A percentile compares a stretch with the other conserved stretches of the same genome.
These are phyloP conservation scores for Catocala fraxini DNA, from an alignment of 2,888 invertebrate genomes.

Conservation along the genomic window DNA sequence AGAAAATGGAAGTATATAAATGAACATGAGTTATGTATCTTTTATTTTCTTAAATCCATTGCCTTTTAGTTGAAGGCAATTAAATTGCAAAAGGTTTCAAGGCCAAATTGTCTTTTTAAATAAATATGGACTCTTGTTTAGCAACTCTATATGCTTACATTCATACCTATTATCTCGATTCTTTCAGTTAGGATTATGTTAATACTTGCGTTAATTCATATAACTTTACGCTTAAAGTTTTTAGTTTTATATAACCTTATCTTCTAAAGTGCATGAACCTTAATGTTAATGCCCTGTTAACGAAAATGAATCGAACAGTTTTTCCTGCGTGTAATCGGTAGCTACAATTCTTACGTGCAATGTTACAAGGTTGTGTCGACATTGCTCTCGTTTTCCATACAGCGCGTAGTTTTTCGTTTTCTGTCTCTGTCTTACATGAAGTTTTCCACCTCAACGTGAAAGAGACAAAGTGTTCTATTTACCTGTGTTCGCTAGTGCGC, in stretches of 20 bases:
- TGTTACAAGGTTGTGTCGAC: constrained; percentile 50
- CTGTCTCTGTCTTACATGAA: constrained; percentile 48
- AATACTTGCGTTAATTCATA: neutral
- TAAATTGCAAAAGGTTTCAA: no score
- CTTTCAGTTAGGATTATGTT: neutral
- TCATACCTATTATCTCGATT: no score
- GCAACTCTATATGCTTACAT: no score
- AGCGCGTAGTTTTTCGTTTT: constrained; percentile 25
- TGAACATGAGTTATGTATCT: no score
- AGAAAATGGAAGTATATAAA: no score
- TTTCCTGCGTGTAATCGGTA: constrained; percentile 22
- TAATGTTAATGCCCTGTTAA: neutral
- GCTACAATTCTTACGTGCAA: constrained; percentile 26
- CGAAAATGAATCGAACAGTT: constrained; percentile 14
- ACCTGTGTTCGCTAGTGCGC: constrained; percentile 52
- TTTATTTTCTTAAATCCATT: no score
- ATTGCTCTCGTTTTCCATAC: constrained; percentile 66
- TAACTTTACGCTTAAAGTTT: no score
- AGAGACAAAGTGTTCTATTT: constrained; percentile 29
- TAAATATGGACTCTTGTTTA: no score
- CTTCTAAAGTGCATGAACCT: constrained; percentile 9
- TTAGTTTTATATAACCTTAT: neutral
- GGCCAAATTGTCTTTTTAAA: no score
- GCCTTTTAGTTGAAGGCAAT: no score
- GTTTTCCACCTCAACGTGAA: constrained; percentile 26